Evolutionary conservation across 2,113 vertebrate species (phyloP).

Genomic region (Rhinichthys klamathensis): DNA sequence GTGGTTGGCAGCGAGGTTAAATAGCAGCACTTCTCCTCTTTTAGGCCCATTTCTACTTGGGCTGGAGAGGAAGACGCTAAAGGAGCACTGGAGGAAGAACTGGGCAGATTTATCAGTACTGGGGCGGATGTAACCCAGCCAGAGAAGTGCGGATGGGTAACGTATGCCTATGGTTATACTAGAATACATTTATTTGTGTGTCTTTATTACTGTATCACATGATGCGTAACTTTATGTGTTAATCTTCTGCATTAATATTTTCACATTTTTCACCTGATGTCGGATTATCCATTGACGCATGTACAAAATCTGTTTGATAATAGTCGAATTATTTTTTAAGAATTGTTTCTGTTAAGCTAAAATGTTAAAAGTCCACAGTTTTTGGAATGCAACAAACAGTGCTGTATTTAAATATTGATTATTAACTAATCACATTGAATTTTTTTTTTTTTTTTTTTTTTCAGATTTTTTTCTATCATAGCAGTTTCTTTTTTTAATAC

Average conservation of each 20-base stretch:
- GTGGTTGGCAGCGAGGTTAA: slow-evolving; percentile 73
- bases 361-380: background rate
- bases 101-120: slow-evolving; percentile 44
- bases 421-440: background rate
- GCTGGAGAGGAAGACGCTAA: slow-evolving; percentile 58
- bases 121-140: slow-evolving; percentile 18
- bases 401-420: background rate
- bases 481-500: background rate
- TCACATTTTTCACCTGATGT: background rate
- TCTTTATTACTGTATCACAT: background rate
- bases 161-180: background rate
- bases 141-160: background rate
- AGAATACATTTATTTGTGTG: too few species aligned
- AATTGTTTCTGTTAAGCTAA: too few species aligned
- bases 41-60: slow-evolving; percentile 66
- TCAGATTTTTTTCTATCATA: background rate
- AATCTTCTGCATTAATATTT: background rate
- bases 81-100: slow-evolving; percentile 19
- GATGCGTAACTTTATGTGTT: background rate
- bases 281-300: background rate
- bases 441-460: background rate
- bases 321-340: too few species aligned
- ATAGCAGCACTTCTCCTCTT: slow-evolving; percentile 73
- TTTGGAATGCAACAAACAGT: background rate
- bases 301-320: background rate